Evolutionary conservation across 2,888 invertebrate genomes (phyloP).

Genomic region (Ochropleura plecta): DNA sequence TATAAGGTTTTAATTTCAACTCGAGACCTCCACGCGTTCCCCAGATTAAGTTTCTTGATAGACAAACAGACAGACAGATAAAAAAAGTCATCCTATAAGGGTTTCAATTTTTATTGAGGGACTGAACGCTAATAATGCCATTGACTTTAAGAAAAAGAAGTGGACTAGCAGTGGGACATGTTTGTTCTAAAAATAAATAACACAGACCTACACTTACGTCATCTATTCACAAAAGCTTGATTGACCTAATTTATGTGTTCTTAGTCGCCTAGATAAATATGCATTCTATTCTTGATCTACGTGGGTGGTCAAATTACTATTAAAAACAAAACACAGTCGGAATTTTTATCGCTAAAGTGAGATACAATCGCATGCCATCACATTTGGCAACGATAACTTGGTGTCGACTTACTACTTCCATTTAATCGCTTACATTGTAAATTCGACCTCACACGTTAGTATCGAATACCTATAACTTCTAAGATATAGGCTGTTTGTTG

Average conservation of each 20-base stretch:
- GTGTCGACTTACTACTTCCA: slow-evolving; percentile 59
- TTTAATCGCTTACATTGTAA: slow-evolving; percentile 57
- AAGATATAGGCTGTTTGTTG: neutral
- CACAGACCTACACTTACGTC: slow-evolving; percentile 1
- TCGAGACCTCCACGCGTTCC: no score
- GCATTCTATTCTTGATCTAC: slow-evolving; percentile 34
- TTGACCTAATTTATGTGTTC: slow-evolving; percentile 48
- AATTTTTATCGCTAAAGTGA: slow-evolving; percentile 46
- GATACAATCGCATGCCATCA: slow-evolving; percentile 55
- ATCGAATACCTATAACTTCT: slow-evolving; percentile 13
- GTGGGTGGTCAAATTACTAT: slow-evolving; percentile 52
- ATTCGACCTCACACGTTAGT: slow-evolving; percentile 53
- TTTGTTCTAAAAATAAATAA: slow-evolving; percentile 24
- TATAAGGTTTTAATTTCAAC: no score
- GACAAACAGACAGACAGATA: no score
- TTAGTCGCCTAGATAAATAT: slow-evolving; percentile 14
- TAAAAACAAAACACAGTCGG: slow-evolving; percentile 35
- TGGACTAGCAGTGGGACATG: neutral
- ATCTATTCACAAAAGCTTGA: slow-evolving; percentile 13
- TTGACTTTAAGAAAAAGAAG: neutral
- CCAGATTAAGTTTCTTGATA: no score
- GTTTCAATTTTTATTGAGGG: no score
- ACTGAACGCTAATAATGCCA: neutral
- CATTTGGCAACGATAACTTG: slow-evolving; percentile 62
- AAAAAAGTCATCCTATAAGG: no score